phyloP scores from a whole-genome alignment of 1,140 invertebrate species.

The Argopecten irradians region DNA sequence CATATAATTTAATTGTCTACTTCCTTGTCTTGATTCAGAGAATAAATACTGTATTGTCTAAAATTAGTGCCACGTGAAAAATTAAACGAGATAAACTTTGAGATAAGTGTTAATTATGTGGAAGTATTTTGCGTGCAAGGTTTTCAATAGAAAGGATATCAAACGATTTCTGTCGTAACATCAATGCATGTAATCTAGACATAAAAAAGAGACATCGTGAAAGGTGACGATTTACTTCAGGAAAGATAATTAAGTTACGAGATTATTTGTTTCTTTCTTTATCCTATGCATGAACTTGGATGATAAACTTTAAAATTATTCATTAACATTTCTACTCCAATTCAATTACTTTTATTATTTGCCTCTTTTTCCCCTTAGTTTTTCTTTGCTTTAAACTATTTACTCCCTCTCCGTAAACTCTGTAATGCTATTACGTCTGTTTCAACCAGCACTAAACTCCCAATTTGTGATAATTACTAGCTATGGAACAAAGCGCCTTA shows the following conservation, averaged over 20 bases:
- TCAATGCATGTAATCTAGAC: neutral
- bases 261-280: conserved; percentile 12
- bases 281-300: neutral
- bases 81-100: neutral
- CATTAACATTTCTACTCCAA: conserved; percentile 1
- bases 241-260: neutral
- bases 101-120: neutral
- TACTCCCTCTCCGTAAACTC: neutral
- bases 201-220: neutral
- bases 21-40: neutral
- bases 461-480: neutral
- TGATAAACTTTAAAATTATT: conserved; percentile 20
- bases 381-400: conserved; percentile 19
- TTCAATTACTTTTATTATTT: conserved; percentile 24
- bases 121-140: neutral
- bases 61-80: conserved; percentile 17
- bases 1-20: neutral
- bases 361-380: neutral
- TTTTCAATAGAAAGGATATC: neutral
- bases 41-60: neutral
- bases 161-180: neutral
- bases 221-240: neutral
- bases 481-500: neutral
- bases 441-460: neutral
- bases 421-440: neutral